These are phyloP conservation scores for Bos javanicus DNA, from an alignment of 2,113 vertebrate species.

Conservation along the genomic window DNA sequence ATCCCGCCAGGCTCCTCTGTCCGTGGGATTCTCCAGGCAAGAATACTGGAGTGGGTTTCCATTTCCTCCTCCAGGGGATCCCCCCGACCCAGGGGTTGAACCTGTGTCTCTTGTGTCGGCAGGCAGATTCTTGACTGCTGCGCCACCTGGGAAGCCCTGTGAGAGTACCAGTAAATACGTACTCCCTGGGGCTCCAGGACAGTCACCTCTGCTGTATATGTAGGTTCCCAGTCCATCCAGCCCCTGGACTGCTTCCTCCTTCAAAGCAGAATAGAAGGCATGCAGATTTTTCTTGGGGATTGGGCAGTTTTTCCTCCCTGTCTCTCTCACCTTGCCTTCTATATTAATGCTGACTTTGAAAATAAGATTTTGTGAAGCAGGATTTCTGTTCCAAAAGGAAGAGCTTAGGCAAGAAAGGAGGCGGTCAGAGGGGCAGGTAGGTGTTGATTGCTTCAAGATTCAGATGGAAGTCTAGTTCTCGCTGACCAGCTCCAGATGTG, in stretches of 20 bases:
- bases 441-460: not conserved
- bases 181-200: not conserved
- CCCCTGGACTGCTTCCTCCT: not conserved
- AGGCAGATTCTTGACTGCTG: not conserved
- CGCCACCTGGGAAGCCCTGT: not conserved
- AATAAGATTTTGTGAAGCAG: not conserved
- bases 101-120: not conserved
- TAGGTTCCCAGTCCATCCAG: rapidly evolving
- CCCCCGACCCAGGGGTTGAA: not conserved
- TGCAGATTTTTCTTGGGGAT: not conserved
- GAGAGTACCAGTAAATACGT: not conserved
- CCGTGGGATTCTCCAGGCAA: not conserved
- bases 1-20: not conserved
- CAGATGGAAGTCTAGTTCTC: not conserved
- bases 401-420: not conserved
- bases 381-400: conserved; percentile 16
- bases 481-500: not conserved
- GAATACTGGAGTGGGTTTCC: not conserved
- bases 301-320: not conserved
- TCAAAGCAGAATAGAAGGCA: not conserved
- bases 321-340: not conserved
- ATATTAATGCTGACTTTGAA: conserved; percentile 4
- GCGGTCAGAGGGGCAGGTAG: not conserved
- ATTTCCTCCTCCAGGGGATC: not conserved
- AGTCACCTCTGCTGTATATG: not conserved